These are phyloP conservation scores for Alectoris magna DNA, from an alignment of 2,797 vertebrate species.

Conservation along the genomic window DNA sequence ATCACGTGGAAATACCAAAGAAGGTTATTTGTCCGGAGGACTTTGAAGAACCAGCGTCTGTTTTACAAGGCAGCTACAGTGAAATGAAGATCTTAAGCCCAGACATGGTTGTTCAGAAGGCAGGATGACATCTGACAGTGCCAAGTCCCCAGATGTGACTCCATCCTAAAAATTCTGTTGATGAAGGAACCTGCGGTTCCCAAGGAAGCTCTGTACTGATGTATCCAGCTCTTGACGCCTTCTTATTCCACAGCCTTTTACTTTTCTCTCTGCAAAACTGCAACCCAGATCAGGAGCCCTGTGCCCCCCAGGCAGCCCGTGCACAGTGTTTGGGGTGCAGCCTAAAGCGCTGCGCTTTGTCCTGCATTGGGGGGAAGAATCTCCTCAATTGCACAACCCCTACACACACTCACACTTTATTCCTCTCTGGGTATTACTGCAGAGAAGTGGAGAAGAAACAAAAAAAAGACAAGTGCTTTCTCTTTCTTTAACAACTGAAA, in stretches of 20 bases:
- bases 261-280: not conserved
- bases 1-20: not conserved
- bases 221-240: not conserved
- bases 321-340: not conserved
- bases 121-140: not conserved
- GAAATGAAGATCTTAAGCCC: not conserved
- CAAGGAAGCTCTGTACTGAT: not conserved
- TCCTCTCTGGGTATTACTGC: not conserved
- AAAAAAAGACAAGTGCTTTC: slow-evolving; percentile 25
- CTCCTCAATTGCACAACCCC: not conserved
- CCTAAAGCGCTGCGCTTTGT: not conserved
- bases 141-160: not conserved
- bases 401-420: not conserved
- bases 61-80: not conserved
- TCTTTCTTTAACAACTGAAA: slow-evolving; percentile 50
- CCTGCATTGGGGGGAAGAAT: not conserved
- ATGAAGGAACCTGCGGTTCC: not conserved
- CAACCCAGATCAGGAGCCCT: not conserved
- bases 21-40: not conserved
- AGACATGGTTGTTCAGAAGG: not conserved
- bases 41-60: slow-evolving; percentile 33
- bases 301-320: not conserved
- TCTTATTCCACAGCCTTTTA: not conserved
- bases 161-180: not conserved
- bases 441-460: not conserved